phyloP scores from a whole-genome alignment of 2,888 invertebrate species.

The Torymus tubicola region DNA sequence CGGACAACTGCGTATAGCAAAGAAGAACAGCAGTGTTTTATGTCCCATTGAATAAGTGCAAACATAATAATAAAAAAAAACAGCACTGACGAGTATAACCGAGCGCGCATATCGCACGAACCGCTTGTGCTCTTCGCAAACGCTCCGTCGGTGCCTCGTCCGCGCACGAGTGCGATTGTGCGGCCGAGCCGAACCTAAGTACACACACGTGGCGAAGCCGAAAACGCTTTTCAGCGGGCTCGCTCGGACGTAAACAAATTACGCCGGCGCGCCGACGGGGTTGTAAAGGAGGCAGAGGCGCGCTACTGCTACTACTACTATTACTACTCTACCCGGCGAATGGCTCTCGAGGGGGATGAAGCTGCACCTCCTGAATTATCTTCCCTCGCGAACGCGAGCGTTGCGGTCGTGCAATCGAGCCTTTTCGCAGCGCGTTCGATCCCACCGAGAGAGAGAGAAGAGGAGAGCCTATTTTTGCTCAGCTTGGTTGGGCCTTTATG shows the following conservation, averaged over 20 bases:
- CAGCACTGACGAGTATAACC: too few relatives aligned
- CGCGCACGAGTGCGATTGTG: not conserved
- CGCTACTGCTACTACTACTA: too few relatives aligned
- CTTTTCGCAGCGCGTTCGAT: not conserved
- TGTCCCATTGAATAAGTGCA: too few relatives aligned
- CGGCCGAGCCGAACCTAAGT: constrained; percentile 11
- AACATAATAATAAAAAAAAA: too few relatives aligned
- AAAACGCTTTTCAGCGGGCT: constrained; percentile 60
- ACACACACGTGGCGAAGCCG: constrained; percentile 45
- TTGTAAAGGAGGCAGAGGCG: not conserved
- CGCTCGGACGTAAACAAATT: constrained; percentile 62
- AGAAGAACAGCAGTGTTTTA: too few relatives aligned
- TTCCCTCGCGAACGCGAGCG: not conserved
- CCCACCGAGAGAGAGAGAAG: not conserved
- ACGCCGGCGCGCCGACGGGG: constrained; percentile 26
- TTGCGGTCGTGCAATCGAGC: too few relatives aligned
- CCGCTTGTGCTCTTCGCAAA: too few relatives aligned
- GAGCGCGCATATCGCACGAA: too few relatives aligned
- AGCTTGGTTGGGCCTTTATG: not conserved
- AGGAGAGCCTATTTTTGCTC: not conserved
- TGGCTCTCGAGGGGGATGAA: constrained; percentile 41
- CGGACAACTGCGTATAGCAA: too few relatives aligned
- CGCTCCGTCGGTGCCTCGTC: not conserved
- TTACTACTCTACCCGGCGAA: not conserved
- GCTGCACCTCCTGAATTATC: constrained; percentile 25